Conservation (phyloP, 2,113 vertebrate species). For the Melospiza georgiana region DNA sequence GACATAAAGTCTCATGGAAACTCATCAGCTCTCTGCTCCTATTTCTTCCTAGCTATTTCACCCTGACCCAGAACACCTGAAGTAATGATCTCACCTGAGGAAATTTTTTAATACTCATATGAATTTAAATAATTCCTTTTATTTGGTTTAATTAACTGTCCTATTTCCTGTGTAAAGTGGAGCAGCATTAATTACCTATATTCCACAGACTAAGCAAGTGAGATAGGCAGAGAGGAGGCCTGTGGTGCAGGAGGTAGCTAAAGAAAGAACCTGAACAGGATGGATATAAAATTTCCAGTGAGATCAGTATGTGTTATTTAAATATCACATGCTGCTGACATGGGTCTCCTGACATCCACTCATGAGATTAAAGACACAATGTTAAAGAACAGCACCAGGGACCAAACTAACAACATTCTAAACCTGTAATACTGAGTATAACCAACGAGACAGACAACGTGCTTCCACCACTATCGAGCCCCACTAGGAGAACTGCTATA, state of each 20-base stretch:
- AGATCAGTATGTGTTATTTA: not conserved
- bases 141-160: slow-evolving; percentile 18
- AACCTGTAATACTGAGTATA: not conserved
- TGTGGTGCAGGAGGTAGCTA: not conserved
- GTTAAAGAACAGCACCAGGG: not conserved
- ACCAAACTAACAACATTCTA: not conserved
- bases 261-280: not conserved
- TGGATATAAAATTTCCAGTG: not conserved
- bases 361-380: not conserved
- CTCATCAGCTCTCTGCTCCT: not conserved
- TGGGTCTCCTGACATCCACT: not conserved
- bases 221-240: not conserved
- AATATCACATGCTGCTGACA: not conserved
- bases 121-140: not conserved
- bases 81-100: not conserved
- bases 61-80: not conserved
- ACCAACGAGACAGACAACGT: not conserved
- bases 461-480: not conserved
- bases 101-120: not conserved
- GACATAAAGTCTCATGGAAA: not conserved
- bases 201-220: not conserved
- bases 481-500: not conserved
- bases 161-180: not conserved
- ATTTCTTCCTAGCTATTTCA: not conserved
- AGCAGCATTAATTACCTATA: slow-evolving; percentile 1